These are phyloP conservation scores for Deroplatys truncata DNA, from an alignment of 2,888 invertebrate genomes.

Conservation along the genomic window DNA sequence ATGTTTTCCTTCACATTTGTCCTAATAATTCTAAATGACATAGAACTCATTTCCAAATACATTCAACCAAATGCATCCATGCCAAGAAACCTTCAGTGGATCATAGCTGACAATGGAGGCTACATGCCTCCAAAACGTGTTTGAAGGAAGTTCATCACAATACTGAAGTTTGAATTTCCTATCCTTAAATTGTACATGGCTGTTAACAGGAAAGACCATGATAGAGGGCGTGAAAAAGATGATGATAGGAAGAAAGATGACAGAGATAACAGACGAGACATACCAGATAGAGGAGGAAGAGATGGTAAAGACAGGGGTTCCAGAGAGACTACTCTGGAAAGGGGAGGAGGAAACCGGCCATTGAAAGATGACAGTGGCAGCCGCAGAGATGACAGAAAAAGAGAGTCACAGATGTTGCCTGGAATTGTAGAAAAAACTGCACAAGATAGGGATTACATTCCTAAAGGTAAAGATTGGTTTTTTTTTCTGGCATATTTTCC, in stretches of 20 bases:
- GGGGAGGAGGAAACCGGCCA: neutral
- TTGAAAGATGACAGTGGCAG: slow-evolving; percentile 12
- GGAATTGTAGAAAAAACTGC: slow-evolving; percentile 25
- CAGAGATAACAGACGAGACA: slow-evolving; percentile 18
- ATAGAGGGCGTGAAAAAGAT: slow-evolving; percentile 23
- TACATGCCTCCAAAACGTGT: no score
- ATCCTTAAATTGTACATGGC: neutral
- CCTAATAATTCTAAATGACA: neutral
- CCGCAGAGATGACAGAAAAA: slow-evolving; percentile 23
- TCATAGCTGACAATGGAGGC: no score
- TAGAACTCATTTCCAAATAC: neutral
- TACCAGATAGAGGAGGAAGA: slow-evolving; percentile 11
- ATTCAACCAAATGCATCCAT: no score
- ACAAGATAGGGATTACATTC: slow-evolving; percentile 24
- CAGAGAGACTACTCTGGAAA: slow-evolving; percentile 11
- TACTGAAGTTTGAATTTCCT: no score
- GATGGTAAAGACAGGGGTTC: slow-evolving; percentile 16
- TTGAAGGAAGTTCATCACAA: no score
- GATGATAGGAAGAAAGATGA: slow-evolving; percentile 22
- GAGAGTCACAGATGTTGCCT: slow-evolving; percentile 19
- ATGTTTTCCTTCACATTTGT: neutral
- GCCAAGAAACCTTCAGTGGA: no score
- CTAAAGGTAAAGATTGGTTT: slow-evolving; percentile 9
- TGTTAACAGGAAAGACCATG: slow-evolving; percentile 22
- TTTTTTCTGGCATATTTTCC: no score